Evolutionary conservation across 2,797 vertebrate species (phyloP).

Genomic region (Lacerta viridis): DNA sequence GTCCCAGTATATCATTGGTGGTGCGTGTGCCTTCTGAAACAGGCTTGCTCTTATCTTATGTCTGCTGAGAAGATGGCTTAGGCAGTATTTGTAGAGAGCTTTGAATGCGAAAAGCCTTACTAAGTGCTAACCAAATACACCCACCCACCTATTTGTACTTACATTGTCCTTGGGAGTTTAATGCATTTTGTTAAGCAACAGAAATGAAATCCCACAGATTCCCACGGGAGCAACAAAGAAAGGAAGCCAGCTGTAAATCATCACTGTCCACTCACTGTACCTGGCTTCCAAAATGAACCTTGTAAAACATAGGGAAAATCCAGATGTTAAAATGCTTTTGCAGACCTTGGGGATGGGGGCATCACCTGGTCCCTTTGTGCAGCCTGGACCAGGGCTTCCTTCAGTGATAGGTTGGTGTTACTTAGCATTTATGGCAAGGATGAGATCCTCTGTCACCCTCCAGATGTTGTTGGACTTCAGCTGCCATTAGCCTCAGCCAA

Average conservation of each 20-base stretch:
- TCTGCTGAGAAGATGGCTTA: rapidly evolving
- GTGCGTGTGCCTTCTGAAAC: neutral
- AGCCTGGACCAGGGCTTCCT: neutral
- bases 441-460: neutral
- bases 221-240: rapidly evolving
- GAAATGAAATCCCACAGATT: rapidly evolving
- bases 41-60: neutral
- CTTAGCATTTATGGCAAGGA: neutral
- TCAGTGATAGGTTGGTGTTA: neutral
- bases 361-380: too few species aligned
- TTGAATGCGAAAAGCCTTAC: neutral
- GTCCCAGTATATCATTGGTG: too few species aligned
- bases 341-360: too few species aligned
- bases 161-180: rapidly evolving
- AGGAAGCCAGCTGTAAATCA: neutral
- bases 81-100: neutral
- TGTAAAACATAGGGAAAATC: neutral
- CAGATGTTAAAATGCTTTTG: neutral
- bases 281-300: neutral
- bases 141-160: rapidly evolving
- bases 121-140: neutral
- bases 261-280: neutral
- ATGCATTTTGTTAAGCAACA: rapidly evolving
- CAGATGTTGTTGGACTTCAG: neutral
- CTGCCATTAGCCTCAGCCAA: neutral